These are phyloP conservation scores for Platyura marginata DNA, from an alignment of 1,140 invertebrate genomes.

Conservation along the genomic window DNA sequence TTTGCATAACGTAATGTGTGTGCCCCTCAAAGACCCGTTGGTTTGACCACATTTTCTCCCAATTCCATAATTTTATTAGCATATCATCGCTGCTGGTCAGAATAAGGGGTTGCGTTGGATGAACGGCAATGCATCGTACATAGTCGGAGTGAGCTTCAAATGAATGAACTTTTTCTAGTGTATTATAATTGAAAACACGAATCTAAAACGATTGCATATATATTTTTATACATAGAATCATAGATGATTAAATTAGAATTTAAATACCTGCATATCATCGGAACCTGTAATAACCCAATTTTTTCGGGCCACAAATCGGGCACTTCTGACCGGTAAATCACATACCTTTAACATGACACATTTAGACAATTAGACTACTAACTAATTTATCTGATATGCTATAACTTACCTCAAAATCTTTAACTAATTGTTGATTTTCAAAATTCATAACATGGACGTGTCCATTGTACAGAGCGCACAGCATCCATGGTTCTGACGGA, in stretches of 20 bases:
- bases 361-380: no score
- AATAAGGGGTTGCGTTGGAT: slow-evolving; percentile 94
- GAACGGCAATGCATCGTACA: slow-evolving; percentile 87
- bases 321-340: slow-evolving; percentile 86
- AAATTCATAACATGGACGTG: slow-evolving; percentile 99
- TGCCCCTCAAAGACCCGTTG: slow-evolving; percentile 97
- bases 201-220: slow-evolving; percentile 33
- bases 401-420: slow-evolving; percentile 31
- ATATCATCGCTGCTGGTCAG: slow-evolving; percentile 97
- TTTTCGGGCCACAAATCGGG: slow-evolving; percentile 91
- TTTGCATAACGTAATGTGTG: slow-evolving; percentile 99
- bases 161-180: slow-evolving; percentile 82
- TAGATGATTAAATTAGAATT: background rate
- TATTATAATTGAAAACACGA: slow-evolving; percentile 97
- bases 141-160: slow-evolving; percentile 99
- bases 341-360: slow-evolving; percentile 61
- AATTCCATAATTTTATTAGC: slow-evolving; percentile 99
- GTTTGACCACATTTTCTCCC: slow-evolving; percentile 95
- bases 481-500: slow-evolving; percentile 94
- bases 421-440: slow-evolving; percentile 57
- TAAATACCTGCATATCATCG: slow-evolving; percentile 64
- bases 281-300: slow-evolving; percentile 98
- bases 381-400: slow-evolving; percentile 1
- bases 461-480: slow-evolving; percentile 95
- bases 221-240: no score